phyloP scores from a whole-genome alignment of 2,113 vertebrate species.

The Edolisoma coerulescens region DNA sequence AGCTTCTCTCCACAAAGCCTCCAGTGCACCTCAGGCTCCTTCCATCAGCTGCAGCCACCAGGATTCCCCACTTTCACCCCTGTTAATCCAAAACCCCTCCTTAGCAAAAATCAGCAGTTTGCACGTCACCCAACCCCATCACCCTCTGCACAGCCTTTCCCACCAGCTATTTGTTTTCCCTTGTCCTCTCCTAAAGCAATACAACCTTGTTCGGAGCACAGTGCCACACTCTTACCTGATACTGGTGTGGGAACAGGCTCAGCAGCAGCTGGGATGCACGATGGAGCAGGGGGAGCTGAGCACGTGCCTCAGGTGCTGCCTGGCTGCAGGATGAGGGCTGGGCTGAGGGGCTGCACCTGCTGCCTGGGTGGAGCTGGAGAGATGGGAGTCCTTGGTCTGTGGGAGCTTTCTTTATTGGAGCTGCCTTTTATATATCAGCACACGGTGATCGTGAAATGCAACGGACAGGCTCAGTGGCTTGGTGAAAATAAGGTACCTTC shows the following conservation, averaged over 20 bases:
- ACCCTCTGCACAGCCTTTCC: neutral
- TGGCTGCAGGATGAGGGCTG: neutral
- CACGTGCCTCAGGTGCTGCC: neutral
- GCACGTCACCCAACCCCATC: neutral
- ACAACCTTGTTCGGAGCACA: neutral
- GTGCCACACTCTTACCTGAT: neutral
- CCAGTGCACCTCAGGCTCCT: rapidly evolving
- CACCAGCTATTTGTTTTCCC: neutral
- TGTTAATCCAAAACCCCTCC: neutral
- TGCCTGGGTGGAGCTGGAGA: neutral
- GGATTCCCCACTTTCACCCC: neutral
- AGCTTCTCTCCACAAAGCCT: neutral
- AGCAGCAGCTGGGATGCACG: rapidly evolving
- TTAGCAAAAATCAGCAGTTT: neutral
- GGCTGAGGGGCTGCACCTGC: neutral
- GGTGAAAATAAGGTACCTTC: neutral
- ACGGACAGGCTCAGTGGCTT: neutral
- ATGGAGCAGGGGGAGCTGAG: neutral
- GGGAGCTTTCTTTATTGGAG: neutral
- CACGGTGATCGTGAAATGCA: neutral
- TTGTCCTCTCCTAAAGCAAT: neutral
- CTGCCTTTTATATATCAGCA: neutral
- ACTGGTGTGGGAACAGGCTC: rapidly evolving
- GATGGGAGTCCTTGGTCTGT: neutral
- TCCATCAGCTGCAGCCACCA: rapidly evolving